Base-by-base conservation (phyloP, 2,113 vertebrate genomes). In the Ictidomys tridecemlineatus region DNA sequence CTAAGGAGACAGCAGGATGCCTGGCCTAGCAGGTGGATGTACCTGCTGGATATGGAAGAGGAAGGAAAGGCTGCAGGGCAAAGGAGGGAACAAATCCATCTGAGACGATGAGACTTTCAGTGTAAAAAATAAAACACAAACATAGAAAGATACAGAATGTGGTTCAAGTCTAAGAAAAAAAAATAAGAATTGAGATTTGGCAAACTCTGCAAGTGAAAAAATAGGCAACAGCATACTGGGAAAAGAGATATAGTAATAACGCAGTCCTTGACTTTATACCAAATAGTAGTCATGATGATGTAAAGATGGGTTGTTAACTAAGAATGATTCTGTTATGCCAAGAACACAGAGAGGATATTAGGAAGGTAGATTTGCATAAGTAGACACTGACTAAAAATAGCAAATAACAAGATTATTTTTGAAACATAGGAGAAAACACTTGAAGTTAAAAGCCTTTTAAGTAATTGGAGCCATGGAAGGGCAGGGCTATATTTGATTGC, bases 391-490 rank as follows among this genome's bases (percentile, higher is more conserved):
- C 53, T 79, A 84, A 89, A 87, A 77, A 20, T 13, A 90, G 16
- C 5, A 96, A 83, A 37, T 48, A 70, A 8, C 7, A 92, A 42
- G 8, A 28, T 96, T 72, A 67, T 79, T 79, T 30, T 37, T 92
- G 26, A 79, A 83, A 96, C 84, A 69, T 51, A 34, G 14, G 8
- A 78, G 4, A 13, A 84, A 93, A 86, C 51, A 30, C 9, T 58
- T 13, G 65, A 70, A 82, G 8, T 78, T 93, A 45, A 84, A 96
- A 72, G 37, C 24, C 80, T 58, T 88, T 89, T 65, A 74, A 82
- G 58, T 84, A 30, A 37, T 51, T 74, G 9, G 24, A 90, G 45
- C 2, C 10, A 48, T n/a, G 12, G 34, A 67, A 7, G 18, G 22
- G 20, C 63, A 58, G 58, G 5, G 1, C 28, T 28, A 8, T 45